Evolutionary conservation across 2,797 vertebrate genomes (phyloP).

Genomic region (Nothura maculosa): DNA sequence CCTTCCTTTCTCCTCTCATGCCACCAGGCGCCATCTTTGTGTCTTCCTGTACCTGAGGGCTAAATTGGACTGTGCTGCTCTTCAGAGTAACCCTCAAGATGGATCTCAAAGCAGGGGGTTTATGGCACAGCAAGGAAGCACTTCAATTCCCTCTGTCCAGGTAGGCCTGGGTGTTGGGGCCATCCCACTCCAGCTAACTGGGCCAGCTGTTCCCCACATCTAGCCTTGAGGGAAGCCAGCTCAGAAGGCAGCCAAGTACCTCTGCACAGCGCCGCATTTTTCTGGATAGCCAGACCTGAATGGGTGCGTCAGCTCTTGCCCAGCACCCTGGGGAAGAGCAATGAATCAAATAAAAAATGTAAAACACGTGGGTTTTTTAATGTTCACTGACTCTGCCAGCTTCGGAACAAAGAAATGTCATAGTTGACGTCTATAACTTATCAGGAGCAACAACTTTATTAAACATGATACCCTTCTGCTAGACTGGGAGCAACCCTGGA

Average conservation of each 20-base stretch:
- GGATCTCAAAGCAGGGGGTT: not conserved
- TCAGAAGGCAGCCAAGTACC: not conserved
- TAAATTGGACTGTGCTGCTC: not conserved
- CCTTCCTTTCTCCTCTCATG: not conserved
- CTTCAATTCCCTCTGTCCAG: not conserved
- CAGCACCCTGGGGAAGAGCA: not conserved
- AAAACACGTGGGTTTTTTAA: not conserved
- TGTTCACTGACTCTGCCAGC: not conserved
- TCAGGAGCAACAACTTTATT: not conserved
- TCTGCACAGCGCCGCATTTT: fast-evolving
- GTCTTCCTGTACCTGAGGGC: not conserved
- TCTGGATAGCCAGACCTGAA: not conserved
- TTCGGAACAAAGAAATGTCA: not conserved
- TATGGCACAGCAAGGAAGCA: not conserved
- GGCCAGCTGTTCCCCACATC: not conserved
- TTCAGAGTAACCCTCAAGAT: not conserved
- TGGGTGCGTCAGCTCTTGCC: fast-evolving
- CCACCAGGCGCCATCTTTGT: not conserved
- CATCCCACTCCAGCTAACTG: not conserved
- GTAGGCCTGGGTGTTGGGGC: fast-evolving
- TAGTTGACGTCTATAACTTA: not conserved
- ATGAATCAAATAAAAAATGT: not conserved
- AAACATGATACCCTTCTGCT: not conserved
- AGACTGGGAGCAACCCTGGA: constrained; percentile 6
- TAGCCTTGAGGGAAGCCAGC: not conserved